phyloP scores from a whole-genome alignment of 2,888 invertebrate species.

The Hirtodrosophila confusa region DNA sequence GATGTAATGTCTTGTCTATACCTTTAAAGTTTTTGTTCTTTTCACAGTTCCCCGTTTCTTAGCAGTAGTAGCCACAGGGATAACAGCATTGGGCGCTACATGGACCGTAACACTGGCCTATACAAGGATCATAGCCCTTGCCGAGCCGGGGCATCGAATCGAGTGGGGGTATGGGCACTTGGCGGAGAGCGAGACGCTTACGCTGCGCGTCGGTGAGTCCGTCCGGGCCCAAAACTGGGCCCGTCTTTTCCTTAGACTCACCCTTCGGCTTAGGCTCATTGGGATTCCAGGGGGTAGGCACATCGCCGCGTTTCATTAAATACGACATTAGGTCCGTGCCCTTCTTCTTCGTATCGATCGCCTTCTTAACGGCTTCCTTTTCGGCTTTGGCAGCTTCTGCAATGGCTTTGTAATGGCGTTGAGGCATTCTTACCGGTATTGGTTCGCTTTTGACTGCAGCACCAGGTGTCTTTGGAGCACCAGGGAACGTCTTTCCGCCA shows the following conservation, averaged over 20 bases:
- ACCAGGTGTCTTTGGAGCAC: slow-evolving; percentile 13
- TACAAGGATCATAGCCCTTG: slow-evolving; percentile 55
- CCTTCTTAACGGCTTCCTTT: slow-evolving; percentile 10
- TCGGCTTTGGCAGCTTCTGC: slow-evolving; percentile 7
- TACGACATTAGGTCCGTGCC: slow-evolving; percentile 59
- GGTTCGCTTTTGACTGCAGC: slow-evolving; percentile 15
- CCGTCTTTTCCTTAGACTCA: neutral
- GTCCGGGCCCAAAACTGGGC: slow-evolving; percentile 38
- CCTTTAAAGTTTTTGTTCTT: neutral
- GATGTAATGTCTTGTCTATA: too few species aligned
- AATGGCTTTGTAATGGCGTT: slow-evolving; percentile 10
- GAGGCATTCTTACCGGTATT: slow-evolving; percentile 42
- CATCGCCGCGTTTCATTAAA: slow-evolving; percentile 27
- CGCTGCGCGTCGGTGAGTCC: slow-evolving; percentile 55
- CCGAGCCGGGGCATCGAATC: slow-evolving; percentile 65
- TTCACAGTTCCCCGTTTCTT: neutral
- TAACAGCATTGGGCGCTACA: neutral
- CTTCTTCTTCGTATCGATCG: slow-evolving; percentile 19
- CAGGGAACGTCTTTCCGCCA: slow-evolving; percentile 30
- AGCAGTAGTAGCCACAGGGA: slow-evolving; percentile 18
- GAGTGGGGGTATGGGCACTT: slow-evolving; percentile 59
- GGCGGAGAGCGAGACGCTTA: slow-evolving; percentile 35
- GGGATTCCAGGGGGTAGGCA: slow-evolving; percentile 39
- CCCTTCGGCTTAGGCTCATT: slow-evolving; percentile 15
- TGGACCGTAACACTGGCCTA: neutral